Evolutionary conservation across 2,113 vertebrate genomes (phyloP), one percentile per base, ranked within the genome.

Genomic region (Colossoma macropomum): DNA sequence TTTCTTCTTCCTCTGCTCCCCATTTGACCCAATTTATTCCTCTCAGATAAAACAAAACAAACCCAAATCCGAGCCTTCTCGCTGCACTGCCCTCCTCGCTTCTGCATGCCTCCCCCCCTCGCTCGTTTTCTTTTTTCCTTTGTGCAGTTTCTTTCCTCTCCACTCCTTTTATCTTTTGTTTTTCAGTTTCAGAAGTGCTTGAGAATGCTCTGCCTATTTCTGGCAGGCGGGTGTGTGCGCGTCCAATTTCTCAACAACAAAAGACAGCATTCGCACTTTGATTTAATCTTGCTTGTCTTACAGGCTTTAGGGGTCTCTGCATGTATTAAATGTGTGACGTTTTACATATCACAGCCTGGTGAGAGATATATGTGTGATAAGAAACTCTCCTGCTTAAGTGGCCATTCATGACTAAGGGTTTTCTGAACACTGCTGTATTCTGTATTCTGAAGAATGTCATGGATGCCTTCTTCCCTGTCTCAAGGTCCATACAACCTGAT

Each of bases 21-120:
- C 25, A 77, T 89, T 92, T 92, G 70, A 91, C 85, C 86, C 82
- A 87, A 85, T 92, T 92, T 86, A 87, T 89, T 84, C 89, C 78
- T 68, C 45, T 60, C 76, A 84, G 90, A 92, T 90, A 84, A 90
- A 86, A 89, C 76, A 84, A 73, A 89, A 87, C 62, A 34, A 87
- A 90, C 88, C 82, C 81, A 83, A 87, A 59, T 82, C 48, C 81
- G 56, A 45, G 56, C 48, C 69, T 73, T 65, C 56, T 77, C 27
- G 27, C n/a, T 21, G 28, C 28, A 1, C 50, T 27, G 76, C 74
- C 85, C 80, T 56, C 62, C 62, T 25, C 25, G 8, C 34, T 28
- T 45, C 23, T 60, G 13, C 34, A 1, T 2, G 56, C 27, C 60
- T 86, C 48, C 27, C 21, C 34, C 68, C 81, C 72, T n/a, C 80